Evolutionary conservation across 1,140 invertebrate species (phyloP), one percentile per base, ranked within the genome.

Genomic region (Heliothis subflexa): DNA sequence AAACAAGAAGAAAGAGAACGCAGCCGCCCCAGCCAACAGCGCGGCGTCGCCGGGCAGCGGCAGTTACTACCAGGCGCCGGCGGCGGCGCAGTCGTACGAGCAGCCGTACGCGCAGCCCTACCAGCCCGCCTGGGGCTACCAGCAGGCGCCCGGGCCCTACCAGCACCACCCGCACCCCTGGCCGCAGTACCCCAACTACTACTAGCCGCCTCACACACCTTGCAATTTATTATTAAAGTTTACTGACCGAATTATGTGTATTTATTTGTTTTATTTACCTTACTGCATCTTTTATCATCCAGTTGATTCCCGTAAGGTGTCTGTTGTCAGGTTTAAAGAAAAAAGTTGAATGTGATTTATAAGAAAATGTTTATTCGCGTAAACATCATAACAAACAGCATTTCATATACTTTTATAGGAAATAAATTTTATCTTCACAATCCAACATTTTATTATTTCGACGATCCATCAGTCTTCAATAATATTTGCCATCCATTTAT

Each of bases 151-250:
- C 16, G 89, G 86, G 0, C 89, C 89, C 77, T 92, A 94, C 83
- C 93, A 91, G 66, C 91, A 91, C 80, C 91, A 90, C 72, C 87
- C 88, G 5, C 89, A 88, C 71, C 83, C 89, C 40, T 93, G 93
- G 91, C 88, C 89, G 25, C 92, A 93, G 75, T 94, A 94, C 82
- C 91, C 89, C 72, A 93, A 94, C 80, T 93, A 94, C 80, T 93
- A 93, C 81, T 94, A 89, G 81, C 77, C 47, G 18, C 3, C 11
- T 28, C 47, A 0, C 3, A 52, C 66, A 14, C 12, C 1, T 14
- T 52, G n/a, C 47, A 45, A 47, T 55, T 55, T 33, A 64, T 49
- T 52, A 25, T 52, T 70, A 70, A 28, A 50, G 2, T 50, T 70
- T 52, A 50, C 33, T 70, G 45, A 68, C 28, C 10, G 21, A 28